These are phyloP conservation scores for Ochotona curzoniae DNA, from an alignment of 2,113 vertebrate genomes.

Conservation along the genomic window DNA sequence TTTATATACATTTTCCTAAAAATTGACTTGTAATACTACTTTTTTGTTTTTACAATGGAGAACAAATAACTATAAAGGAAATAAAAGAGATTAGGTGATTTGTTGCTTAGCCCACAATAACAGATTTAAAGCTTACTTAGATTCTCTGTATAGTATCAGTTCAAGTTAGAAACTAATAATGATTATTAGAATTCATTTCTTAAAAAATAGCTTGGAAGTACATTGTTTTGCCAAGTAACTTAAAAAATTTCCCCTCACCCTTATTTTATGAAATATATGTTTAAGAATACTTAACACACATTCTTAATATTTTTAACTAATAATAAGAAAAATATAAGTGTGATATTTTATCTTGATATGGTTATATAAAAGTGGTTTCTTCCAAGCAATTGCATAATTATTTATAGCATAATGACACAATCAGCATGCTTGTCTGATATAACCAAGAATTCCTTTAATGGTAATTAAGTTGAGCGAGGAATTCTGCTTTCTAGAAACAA, in stretches of 20 bases:
- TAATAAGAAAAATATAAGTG: neutral
- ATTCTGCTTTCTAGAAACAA: neutral
- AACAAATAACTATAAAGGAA: neutral
- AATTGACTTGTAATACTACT: neutral
- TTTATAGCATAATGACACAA: constrained; percentile 62
- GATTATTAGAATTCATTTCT: neutral
- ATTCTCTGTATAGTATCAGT: neutral
- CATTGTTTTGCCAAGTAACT: neutral
- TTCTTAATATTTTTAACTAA: neutral
- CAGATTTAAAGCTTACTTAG: neutral
- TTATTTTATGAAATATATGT: neutral
- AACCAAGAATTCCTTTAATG: neutral
- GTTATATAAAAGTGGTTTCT: neutral
- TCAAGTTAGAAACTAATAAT: neutral
- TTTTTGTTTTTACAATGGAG: neutral
- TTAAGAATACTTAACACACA: neutral
- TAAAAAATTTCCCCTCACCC: neutral
- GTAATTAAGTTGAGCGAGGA: neutral
- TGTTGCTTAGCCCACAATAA: neutral
- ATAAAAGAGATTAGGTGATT: neutral
- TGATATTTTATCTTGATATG: neutral
- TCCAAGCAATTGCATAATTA: neutral
- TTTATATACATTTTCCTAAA: neutral
- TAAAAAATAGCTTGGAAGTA: constrained; percentile 4
- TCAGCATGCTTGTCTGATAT: constrained; percentile 63